Evolutionary conservation across 2,113 vertebrate genomes (phyloP).

Genomic region (Acrocephalus arundinaceus): DNA sequence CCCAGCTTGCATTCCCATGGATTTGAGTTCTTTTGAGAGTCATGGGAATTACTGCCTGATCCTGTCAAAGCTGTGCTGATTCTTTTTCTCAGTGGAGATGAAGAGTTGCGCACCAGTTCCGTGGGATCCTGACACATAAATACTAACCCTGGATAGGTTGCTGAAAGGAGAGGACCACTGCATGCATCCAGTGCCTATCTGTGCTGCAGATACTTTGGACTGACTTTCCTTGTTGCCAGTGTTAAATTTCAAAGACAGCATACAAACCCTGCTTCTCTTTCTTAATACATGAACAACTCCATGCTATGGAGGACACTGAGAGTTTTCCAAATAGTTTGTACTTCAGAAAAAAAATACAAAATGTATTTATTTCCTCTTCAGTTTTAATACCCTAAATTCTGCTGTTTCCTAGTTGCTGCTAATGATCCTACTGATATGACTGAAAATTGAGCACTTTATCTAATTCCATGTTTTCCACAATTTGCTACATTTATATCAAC

Average conservation of each 20-base stretch:
- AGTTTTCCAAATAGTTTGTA: neutral
- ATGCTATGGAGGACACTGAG: neutral
- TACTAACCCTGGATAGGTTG: neutral
- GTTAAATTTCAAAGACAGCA: neutral
- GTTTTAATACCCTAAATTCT: neutral
- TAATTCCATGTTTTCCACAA: neutral
- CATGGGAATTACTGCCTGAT: neutral
- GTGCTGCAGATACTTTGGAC: neutral
- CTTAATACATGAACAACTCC: neutral
- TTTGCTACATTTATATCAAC: neutral
- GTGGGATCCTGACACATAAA: neutral
- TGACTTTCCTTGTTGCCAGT: neutral
- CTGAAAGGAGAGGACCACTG: neutral
- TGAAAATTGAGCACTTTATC: slow-evolving; percentile 27
- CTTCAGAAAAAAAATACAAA: neutral
- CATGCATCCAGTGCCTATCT: neutral
- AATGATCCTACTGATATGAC: neutral
- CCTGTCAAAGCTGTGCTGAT: neutral
- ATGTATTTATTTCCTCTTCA: neutral
- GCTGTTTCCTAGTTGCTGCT: slow-evolving; percentile 8
- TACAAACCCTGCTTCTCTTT: neutral
- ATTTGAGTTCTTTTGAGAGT: neutral
- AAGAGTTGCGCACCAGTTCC: neutral
- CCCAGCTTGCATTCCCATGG: neutral
- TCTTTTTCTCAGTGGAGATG: neutral